Conservation (phyloP, 2,797 vertebrate genomes). For the Bradypodion pumilum region DNA sequence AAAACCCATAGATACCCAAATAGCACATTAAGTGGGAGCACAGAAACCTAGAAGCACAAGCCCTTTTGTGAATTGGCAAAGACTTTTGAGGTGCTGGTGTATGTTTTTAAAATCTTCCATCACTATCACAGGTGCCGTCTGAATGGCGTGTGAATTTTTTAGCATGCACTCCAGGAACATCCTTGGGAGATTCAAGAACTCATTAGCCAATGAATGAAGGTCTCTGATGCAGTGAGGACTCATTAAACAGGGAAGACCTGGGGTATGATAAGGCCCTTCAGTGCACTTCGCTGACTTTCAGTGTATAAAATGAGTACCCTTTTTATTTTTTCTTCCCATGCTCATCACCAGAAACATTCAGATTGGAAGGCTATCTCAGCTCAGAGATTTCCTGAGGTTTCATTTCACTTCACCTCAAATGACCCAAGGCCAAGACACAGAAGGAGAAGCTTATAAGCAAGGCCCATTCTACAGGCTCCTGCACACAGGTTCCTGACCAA, state of each 20-base stretch:
- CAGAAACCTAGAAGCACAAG: background rate
- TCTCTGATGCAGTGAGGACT: background rate
- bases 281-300: background rate
- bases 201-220: background rate
- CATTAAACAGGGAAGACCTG: background rate
- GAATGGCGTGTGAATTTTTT: too few relatives aligned
- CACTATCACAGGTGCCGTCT: background rate
- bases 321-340: background rate
- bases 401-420: background rate
- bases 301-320: background rate
- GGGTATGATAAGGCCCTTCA: background rate
- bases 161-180: background rate
- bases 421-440: background rate
- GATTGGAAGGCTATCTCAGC: background rate
- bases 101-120: background rate
- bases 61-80: background rate
- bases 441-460: background rate
- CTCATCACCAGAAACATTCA: background rate
- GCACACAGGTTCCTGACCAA: background rate
- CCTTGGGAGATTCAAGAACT: background rate
- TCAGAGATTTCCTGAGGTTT: background rate
- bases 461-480: background rate
- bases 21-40: background rate
- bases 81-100: background rate
- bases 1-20: too few relatives aligned